Evolutionary conservation across 2,113 vertebrate species (phyloP).

Genomic region (Burhinus bistriatus): DNA sequence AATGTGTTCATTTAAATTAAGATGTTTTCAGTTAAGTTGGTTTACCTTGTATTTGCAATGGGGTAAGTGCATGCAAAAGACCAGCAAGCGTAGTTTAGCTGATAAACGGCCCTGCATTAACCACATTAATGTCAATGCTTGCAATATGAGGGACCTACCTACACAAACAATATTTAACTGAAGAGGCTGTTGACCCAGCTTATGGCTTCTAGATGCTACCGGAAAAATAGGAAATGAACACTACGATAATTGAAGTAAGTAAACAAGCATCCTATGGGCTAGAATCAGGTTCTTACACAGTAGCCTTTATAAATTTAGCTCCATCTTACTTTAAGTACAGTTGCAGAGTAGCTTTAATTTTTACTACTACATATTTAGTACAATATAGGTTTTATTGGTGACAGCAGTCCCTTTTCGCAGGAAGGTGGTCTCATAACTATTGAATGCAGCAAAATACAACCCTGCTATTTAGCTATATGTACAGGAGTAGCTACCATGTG

Average conservation of each 20-base stretch:
- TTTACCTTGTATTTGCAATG: neutral
- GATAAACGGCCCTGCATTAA: neutral
- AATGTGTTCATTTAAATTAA: neutral
- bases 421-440: neutral
- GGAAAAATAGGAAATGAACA: neutral
- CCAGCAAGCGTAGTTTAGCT: neutral
- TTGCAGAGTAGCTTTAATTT: neutral
- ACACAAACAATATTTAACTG: neutral
- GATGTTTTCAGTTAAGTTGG: neutral
- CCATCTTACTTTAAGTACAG: rapidly evolving
- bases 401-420: neutral
- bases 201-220: neutral
- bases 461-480: neutral
- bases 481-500: neutral
- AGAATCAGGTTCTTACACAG: neutral
- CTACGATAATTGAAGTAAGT: neutral
- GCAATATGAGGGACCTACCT: neutral
- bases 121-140: neutral
- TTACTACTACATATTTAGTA: neutral
- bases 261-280: neutral
- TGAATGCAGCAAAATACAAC: neutral
- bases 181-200: neutral
- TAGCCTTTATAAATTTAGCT: neutral
- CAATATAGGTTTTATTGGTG: neutral
- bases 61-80: neutral